phyloP scores from a whole-genome alignment of 2,797 vertebrate species.

The Ptychadena robeensis region DNA sequence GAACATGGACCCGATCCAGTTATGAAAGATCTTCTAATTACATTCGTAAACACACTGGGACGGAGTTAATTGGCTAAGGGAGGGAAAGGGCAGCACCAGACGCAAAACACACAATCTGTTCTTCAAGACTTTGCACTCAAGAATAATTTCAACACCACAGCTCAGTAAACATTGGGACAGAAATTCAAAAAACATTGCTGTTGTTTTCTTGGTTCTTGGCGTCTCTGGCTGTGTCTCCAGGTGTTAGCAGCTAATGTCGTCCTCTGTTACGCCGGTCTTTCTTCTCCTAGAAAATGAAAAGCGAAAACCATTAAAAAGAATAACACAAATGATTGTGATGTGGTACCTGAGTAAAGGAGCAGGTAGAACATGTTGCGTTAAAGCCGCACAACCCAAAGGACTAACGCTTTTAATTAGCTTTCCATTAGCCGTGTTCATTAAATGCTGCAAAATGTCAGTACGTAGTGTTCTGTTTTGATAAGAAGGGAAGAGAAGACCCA shows the following conservation, averaged over 20 bases:
- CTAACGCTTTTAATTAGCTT: slow-evolving; percentile 44
- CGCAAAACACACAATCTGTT: slow-evolving; percentile 56
- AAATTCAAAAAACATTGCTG: slow-evolving; percentile 9
- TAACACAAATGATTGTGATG: slow-evolving; percentile 30
- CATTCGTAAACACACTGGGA: slow-evolving; percentile 53
- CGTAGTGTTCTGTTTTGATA: slow-evolving; percentile 48
- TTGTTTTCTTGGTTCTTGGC: slow-evolving; percentile 23
- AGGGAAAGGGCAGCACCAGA: slow-evolving; percentile 8
- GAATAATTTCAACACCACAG: slow-evolving; percentile 11
- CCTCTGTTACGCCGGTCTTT: slow-evolving; percentile 26
- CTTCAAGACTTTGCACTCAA: slow-evolving; percentile 29
- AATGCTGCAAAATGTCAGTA: slow-evolving; percentile 56
- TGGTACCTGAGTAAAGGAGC: slow-evolving; percentile 4
- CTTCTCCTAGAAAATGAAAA: not conserved
- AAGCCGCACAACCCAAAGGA: slow-evolving; percentile 22
- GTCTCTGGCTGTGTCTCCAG: not conserved
- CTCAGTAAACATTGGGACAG: slow-evolving; percentile 27
- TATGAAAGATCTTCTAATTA: slow-evolving; percentile 53
- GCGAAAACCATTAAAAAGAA: slow-evolving; percentile 19
- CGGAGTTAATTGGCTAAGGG: slow-evolving; percentile 47
- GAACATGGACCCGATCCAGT: slow-evolving; percentile 39
- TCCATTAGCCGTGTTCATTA: slow-evolving; percentile 56
- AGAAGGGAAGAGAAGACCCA: slow-evolving; percentile 37
- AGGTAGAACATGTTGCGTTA: not conserved
- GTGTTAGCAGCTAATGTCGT: slow-evolving; percentile 18